phyloP scores from a whole-genome alignment of 2,888 invertebrate genomes.

The Bembecia ichneumoniformis region DNA sequence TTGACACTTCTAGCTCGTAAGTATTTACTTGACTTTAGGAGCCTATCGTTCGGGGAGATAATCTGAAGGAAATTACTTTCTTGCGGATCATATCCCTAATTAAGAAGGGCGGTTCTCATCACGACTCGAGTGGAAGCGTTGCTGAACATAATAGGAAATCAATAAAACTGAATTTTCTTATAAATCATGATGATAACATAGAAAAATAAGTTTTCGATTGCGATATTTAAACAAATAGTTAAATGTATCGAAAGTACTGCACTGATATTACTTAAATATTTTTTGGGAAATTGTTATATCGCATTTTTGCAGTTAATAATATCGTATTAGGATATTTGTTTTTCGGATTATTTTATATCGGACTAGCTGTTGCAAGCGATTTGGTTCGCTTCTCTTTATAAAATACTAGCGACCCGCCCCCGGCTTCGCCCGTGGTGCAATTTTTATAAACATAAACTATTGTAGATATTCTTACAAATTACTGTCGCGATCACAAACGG shows the following conservation, averaged over 20 bases:
- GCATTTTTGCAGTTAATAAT: too few species aligned
- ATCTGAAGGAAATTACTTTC: slow-evolving; percentile 53
- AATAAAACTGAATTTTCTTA: slow-evolving; percentile 16
- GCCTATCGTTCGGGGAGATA: slow-evolving; percentile 30
- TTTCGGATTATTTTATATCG: too few species aligned
- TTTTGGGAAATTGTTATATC: too few species aligned
- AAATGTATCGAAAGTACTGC: background rate
- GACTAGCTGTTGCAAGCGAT: too few species aligned
- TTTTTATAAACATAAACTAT: too few species aligned
- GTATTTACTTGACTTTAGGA: slow-evolving; percentile 22
- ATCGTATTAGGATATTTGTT: too few species aligned
- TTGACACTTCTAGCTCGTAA: slow-evolving; percentile 21
- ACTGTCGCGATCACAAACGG: too few species aligned
- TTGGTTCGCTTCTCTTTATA: too few species aligned
- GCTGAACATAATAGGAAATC: slow-evolving; percentile 44
- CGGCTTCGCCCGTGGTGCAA: too few species aligned
- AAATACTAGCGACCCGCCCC: too few species aligned
- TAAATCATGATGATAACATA: background rate
- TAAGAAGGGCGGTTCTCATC: slow-evolving; percentile 41
- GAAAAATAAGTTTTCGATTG: background rate
- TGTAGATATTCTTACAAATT: too few species aligned
- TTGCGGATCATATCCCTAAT: slow-evolving; percentile 56
- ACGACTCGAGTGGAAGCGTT: slow-evolving; percentile 29
- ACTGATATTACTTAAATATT: too few species aligned
- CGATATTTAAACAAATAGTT: slow-evolving; percentile 17